Base-by-base conservation (phyloP, 2,113 vertebrate species). In the Bambusicola thoracicus region DNA sequence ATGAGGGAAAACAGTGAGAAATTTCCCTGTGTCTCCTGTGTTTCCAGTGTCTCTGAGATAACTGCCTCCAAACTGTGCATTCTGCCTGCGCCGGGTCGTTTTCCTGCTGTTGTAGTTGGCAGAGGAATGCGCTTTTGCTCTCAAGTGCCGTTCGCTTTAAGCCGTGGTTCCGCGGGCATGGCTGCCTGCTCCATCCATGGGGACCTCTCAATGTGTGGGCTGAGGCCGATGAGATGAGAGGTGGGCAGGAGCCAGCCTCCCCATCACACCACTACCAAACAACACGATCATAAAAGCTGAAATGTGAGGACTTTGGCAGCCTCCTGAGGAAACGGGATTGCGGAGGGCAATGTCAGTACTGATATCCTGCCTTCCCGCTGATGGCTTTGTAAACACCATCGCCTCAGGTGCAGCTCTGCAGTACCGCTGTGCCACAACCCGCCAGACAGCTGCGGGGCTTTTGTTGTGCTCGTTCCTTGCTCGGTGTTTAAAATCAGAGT, bases 301-400 rank as follows among this genome's bases (percentile, higher is more conserved):
- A 91, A 93, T 81, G 63, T 19, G 89, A 89, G 74, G 70, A 48
- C 78, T 85, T 34, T 51, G 83, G 75, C 86, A 77, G 55, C 76
- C 65, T 89, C 32, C 24, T 84, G 70, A 79, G 85, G 81, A 76
- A 81, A 62, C 53, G 61, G 83, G 59, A 51, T 0, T 3, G 44
- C 13, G 25, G 75, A 48, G 79, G 74, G 78, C 0, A 0, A 76
- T 27, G 77, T n/a, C 65, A 86, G 92, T 94, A 58, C 90, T 87
- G 83, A 92, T 87, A 61, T 34, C 77, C 46, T 85, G 48, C 36
- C 72, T 81, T 67, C 59, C 19, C 4, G n/a, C 44, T 78, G 73
- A 56, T 74, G 88, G 63, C 75, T 93, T 85, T 67, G 74, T 70
- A 80, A 94, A 87, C 83, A 72, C 32, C 79, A 69, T 81, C 15